Evolutionary conservation across 1,140 invertebrate species (phyloP), one percentile per base, ranked within the genome.

Genomic region (Euura saliciscinereae): DNA sequence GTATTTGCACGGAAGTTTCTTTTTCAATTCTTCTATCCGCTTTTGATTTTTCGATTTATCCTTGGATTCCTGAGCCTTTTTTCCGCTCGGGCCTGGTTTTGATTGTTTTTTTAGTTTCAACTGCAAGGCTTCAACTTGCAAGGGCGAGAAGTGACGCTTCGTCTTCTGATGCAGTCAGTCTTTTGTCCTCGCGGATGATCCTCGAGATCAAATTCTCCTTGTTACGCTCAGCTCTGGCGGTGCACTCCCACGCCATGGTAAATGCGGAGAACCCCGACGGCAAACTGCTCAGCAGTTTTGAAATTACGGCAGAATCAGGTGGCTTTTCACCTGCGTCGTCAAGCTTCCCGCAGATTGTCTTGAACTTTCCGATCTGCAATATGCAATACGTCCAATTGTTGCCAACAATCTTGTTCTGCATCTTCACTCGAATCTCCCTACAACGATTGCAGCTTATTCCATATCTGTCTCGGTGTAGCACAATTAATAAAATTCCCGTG

Each of bases 181-280:
- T 59, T 44, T 71, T 74, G 69, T 74, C 70, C 44, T 69, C 70
- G 13, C 67, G 42, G 2, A 71, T 51, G 10, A 73, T 6, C 68
- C 69, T 3, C 2, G 64, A 45, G 6, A 71, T 69, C 1, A 71
- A 43, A 3, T 74, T 71, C 6, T 69, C n/a, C 59, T 70, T 72
- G 3, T 6, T 71, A 59, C 28, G 2, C 4, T 74, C 73, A 8
- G 44, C 2, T 51, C 46, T 51, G 46, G 73, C 44, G 11, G 74
- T 70, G n/a, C 74, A 72, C 4, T 75, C 65, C 68, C 74, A 72
- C 2, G 71, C 68, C 68, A 70, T 72, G 10, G 28, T 13, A 42
- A 75, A 75, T 1, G 28, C 3, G 6, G 70, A 69, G 6, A 72
- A 71, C 45, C 13, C 70, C 7, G 8, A 3, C 6, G 70, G 70